Conservation (phyloP, 2,113 vertebrate genomes). For the Aplodontia rufa region DNA sequence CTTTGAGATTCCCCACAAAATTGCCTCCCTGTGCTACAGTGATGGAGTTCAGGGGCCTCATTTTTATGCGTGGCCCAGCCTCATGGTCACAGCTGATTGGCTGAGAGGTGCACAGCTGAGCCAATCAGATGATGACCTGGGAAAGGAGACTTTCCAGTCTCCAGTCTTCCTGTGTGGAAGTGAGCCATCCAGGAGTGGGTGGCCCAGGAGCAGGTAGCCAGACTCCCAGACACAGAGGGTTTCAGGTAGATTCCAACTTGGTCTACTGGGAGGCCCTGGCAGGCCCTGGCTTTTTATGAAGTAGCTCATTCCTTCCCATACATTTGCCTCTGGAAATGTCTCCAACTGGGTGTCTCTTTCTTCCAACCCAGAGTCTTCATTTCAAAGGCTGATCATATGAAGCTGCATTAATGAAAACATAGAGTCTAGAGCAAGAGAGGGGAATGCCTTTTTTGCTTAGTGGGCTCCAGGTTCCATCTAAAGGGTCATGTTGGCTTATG, state of each 20-base stretch:
- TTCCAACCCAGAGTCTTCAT: not conserved
- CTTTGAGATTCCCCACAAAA: not conserved
- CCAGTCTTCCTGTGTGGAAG: too few relatives aligned
- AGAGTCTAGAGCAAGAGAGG: not conserved
- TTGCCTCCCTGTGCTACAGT: not conserved
- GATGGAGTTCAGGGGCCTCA: not conserved
- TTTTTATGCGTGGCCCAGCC: not conserved
- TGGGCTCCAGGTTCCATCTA: too few relatives aligned
- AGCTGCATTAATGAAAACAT: not conserved
- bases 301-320: not conserved
- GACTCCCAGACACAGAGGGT: not conserved
- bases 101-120: not conserved
- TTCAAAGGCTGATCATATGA: not conserved
- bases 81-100: not conserved
- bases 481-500: not conserved
- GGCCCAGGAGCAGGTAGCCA: not conserved
- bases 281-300: not conserved
- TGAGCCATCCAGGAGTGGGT: too few relatives aligned
- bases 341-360: not conserved
- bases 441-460: not conserved
- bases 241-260: not conserved
- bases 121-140: not conserved
- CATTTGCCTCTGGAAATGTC: not conserved
- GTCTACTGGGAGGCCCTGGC: not conserved
- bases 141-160: too few relatives aligned